Evolutionary conservation across 2,113 vertebrate species (phyloP).

Genomic region (Taurulus bubalis): DNA sequence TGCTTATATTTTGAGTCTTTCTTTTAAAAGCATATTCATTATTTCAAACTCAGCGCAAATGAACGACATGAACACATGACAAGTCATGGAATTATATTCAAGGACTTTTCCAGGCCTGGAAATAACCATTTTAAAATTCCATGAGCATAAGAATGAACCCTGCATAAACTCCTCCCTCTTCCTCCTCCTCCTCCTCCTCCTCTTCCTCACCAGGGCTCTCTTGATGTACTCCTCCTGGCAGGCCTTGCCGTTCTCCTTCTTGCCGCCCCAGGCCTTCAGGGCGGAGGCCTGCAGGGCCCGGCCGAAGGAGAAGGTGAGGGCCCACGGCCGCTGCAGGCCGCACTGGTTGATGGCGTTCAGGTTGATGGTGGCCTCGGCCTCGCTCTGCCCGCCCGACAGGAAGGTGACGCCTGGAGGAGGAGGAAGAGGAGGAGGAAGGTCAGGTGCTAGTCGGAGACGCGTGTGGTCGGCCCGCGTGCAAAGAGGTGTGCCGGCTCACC

Average conservation of each 20-base stretch:
- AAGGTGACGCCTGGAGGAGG: slow-evolving; percentile 84
- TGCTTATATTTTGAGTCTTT: too few species aligned
- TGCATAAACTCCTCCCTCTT: too few species aligned
- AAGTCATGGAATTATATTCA: too few species aligned
- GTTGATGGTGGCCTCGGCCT: slow-evolving; percentile 89
- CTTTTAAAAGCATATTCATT: too few species aligned
- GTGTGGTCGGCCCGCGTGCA: neutral
- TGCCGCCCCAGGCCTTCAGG: slow-evolving; percentile 86
- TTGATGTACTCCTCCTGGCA: slow-evolving; percentile 88
- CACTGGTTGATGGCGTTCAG: slow-evolving; percentile 89
- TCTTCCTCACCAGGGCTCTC: slow-evolving; percentile 83
- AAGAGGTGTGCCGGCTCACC: slow-evolving; percentile 76
- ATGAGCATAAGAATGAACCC: too few species aligned
- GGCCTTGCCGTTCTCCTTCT: slow-evolving; percentile 86
- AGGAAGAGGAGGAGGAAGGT: neutral
- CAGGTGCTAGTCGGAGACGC: neutral
- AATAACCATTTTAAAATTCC: too few species aligned
- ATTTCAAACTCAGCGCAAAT: too few species aligned
- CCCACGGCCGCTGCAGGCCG: slow-evolving; percentile 85
- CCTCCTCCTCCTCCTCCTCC: neutral
- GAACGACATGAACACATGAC: too few species aligned
- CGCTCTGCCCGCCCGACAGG: slow-evolving; percentile 89
- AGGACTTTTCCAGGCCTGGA: too few species aligned
- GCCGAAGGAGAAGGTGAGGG: slow-evolving; percentile 89
- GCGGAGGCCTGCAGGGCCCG: slow-evolving; percentile 89